A percentile compares a stretch with the other conserved stretches of the same genome.
Evolutionary conservation across 92 coral and sea anemone species (phyloP).

Genomic region (Phenganax subtilis): DNA sequence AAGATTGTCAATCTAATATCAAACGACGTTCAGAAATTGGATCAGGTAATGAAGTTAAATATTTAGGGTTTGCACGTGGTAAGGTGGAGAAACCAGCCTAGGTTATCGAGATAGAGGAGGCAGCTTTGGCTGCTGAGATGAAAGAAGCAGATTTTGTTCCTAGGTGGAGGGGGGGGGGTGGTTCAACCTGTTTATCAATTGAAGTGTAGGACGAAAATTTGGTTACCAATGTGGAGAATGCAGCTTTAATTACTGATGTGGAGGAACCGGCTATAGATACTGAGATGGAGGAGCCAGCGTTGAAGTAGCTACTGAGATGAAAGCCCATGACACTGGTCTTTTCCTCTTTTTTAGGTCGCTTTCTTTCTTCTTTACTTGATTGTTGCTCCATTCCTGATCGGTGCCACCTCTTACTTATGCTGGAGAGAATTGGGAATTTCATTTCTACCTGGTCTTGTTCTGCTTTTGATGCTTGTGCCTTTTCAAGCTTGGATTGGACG

Average conservation of each 20-base stretch:
- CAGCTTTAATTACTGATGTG: too few relatives aligned
- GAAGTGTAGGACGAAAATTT: too few relatives aligned
- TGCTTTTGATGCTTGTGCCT: slow-evolving; percentile 66
- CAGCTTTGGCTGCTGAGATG: too few relatives aligned
- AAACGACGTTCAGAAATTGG: slow-evolving; percentile 82
- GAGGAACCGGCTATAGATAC: too few relatives aligned
- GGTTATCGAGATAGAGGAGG: too few relatives aligned
- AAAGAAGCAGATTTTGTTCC: too few relatives aligned
- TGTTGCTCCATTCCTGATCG: slow-evolving; percentile 57
- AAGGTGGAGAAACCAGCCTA: too few relatives aligned
- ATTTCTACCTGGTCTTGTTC: slow-evolving; percentile 66
- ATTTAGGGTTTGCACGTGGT: too few relatives aligned
- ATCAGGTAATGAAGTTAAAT: slow-evolving; percentile 50
- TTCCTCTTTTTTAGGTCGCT: slow-evolving; percentile 48
- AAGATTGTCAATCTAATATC: slow-evolving; percentile 86
- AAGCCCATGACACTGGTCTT: neutral
- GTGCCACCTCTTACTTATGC: slow-evolving; percentile 46
- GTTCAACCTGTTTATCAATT: too few relatives aligned
- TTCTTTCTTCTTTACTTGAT: slow-evolving; percentile 66
- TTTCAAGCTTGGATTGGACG: slow-evolving; percentile 83
- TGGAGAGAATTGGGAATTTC: slow-evolving; percentile 76
- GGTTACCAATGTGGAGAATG: too few relatives aligned
- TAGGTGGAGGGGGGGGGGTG: too few relatives aligned
- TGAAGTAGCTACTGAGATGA: neutral
- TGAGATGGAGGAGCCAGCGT: neutral